Evolutionary conservation across 2,113 vertebrate species (phyloP), one percentile per base, ranked within the genome.

Genomic region (Siniperca knerii): DNA sequence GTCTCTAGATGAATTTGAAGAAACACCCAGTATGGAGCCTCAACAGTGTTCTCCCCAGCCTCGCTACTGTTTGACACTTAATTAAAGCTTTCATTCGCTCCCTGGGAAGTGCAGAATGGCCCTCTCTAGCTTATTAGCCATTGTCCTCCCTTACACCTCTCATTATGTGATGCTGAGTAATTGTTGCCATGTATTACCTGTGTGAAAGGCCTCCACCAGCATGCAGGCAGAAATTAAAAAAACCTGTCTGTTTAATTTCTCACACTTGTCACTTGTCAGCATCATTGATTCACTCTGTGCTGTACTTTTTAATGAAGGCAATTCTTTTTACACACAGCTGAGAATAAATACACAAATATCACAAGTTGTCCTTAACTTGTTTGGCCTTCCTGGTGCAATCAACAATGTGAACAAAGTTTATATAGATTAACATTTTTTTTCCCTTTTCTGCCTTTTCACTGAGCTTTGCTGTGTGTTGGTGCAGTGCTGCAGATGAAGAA

Each of bases 1-100:
- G 70, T 81, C 82, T 90, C 35, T 16, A 46, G 79, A 85, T 83
- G 81, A 82, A 89, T 85, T 50, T 89, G 87, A 88, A 84, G 87
- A 87, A 87, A 90, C 81, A 79, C 90, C 23, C 76, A 79, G 74
- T 79, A 61, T 83, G 82, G 75, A 37, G 73, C 64, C 78, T 44
- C 73, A 72, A 65, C 69, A 13, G 72, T 52, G 15, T 60, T 73
- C 64, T 42, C 69, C 87, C 7, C 69, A 68, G 64, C 87, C 61
- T 85, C 18, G 25, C 75, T 91, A 60, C 85, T 65, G 76, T 93
- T 93, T 94, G 93, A 94, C 93, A 94, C 92, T 94, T 95, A 94
- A 94, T 95, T 94, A 95, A 93, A 94, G 93, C 89, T 92, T 94
- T 93, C 92, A 94, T 94, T 91, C 93, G 90, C 87, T 83, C 93